These are phyloP conservation scores for Athalia cordata DNA, from an alignment of 2,888 invertebrate genomes.

Conservation along the genomic window DNA sequence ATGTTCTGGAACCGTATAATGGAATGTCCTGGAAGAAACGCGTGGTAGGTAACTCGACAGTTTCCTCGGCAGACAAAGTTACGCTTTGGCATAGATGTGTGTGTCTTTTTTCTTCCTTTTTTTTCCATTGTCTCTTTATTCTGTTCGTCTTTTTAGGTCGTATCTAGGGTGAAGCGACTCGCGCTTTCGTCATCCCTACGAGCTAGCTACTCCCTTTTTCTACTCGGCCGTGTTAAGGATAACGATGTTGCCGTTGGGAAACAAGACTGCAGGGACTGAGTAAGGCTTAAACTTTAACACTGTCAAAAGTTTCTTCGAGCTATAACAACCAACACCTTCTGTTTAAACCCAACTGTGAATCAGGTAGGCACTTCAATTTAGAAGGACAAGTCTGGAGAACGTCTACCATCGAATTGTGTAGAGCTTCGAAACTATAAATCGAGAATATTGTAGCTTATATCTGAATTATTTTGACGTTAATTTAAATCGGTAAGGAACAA, in stretches of 20 bases:
- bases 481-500: too few species aligned
- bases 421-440: too few species aligned
- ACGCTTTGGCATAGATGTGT: background rate
- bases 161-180: constrained; percentile 1
- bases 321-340: background rate
- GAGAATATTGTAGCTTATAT: too few species aligned
- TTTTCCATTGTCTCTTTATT: background rate
- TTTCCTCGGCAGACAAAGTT: background rate
- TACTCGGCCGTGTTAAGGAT: constrained; percentile 6
- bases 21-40: background rate
- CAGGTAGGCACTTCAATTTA: background rate
- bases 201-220: background rate
- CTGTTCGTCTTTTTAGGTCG: background rate
- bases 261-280: background rate
- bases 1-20: background rate
- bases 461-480: too few species aligned
- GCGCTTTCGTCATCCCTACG: background rate
- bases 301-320: constrained; percentile 6
- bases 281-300: constrained; percentile 17
- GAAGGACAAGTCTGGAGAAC: too few species aligned
- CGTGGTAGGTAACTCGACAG: constrained; percentile 9
- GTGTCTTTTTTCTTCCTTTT: background rate
- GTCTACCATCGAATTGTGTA: too few species aligned
- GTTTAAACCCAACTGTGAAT: background rate
- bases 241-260: constrained; percentile 9